Evolutionary conservation across 2,113 vertebrate species (phyloP), one percentile per base, ranked within the genome.

Genomic region (Heterochromis multidens): DNA sequence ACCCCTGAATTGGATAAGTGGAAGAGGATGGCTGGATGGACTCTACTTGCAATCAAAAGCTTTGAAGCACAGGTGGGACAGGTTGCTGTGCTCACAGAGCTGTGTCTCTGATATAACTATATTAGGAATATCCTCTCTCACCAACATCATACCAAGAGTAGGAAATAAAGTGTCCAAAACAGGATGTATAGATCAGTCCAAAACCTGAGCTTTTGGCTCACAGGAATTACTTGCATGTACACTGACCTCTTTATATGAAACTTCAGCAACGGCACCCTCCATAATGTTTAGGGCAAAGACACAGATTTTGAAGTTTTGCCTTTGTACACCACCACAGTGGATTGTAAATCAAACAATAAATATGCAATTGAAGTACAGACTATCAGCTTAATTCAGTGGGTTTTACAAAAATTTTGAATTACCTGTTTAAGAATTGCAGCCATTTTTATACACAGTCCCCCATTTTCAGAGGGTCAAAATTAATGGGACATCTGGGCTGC

Each of bases 221-320:
- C n/a, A n/a, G n/a, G n/a, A n/a, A n/a, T n/a, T n/a, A n/a, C n/a
- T n/a, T n/a, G n/a, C n/a, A n/a, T n/a, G n/a, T n/a, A n/a, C n/a
- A n/a, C n/a, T n/a, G n/a, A n/a, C n/a, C n/a, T n/a, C n/a, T n/a
- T n/a, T n/a, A n/a, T n/a, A n/a, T n/a, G n/a, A n/a, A n/a, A n/a
- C n/a, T n/a, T n/a, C n/a, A n/a, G n/a, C n/a, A n/a, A n/a, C n/a
- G n/a, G n/a, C n/a, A n/a, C n/a, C 61, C 37, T 37, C 61, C 61
- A 37, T 63, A 63, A 63, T 37, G 21, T 63, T 63, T 63, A 33
- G 35, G n/a, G 21, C 35, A 16, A n/a, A 23, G 35, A 65, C 7
- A 40, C 35, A 40, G 8, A 5, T 23, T 7, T 1, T 2, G 0
- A 1, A 23, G 23, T 40, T 40, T 65, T n/a, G 40, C 62, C 40